Conservation (phyloP, 2,797 vertebrate species). For the Myiotriccus ornatus region DNA sequence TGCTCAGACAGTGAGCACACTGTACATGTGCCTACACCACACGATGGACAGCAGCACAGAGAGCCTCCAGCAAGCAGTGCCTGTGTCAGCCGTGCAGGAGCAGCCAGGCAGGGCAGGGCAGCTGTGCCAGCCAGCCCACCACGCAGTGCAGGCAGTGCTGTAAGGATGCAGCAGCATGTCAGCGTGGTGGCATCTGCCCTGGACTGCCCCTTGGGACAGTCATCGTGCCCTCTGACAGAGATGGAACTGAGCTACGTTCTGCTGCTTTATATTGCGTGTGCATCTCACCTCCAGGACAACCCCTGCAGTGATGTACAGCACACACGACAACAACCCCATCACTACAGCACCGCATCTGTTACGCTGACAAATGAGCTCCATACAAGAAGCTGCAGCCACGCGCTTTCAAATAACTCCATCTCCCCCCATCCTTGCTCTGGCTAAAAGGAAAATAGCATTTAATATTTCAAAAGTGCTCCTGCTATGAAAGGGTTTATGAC, state of each 20-base stretch:
- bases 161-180: neutral
- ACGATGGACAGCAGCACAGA: accelerated
- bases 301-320: neutral
- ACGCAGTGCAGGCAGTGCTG: accelerated
- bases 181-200: neutral
- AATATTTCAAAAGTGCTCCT: constrained; percentile 1
- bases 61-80: neutral
- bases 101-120: accelerated
- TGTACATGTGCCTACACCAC: accelerated
- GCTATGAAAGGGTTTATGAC: constrained; percentile 14
- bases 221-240: neutral
- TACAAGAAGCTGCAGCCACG: neutral
- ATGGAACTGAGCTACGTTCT: neutral
- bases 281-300: constrained; percentile 27
- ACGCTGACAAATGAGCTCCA: constrained; percentile 62
- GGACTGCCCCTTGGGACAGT: neutral
- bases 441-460: constrained; percentile 48
- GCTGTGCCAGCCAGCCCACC: neutral
- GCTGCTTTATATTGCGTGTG: neutral
- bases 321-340: neutral
- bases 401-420: constrained; percentile 23
- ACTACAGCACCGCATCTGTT: constrained; percentile 38
- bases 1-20: neutral
- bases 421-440: neutral
- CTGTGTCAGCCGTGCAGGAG: neutral